Base-by-base conservation (phyloP, 2,888 invertebrate genomes). In the Ceriagrion tenellum region DNA sequence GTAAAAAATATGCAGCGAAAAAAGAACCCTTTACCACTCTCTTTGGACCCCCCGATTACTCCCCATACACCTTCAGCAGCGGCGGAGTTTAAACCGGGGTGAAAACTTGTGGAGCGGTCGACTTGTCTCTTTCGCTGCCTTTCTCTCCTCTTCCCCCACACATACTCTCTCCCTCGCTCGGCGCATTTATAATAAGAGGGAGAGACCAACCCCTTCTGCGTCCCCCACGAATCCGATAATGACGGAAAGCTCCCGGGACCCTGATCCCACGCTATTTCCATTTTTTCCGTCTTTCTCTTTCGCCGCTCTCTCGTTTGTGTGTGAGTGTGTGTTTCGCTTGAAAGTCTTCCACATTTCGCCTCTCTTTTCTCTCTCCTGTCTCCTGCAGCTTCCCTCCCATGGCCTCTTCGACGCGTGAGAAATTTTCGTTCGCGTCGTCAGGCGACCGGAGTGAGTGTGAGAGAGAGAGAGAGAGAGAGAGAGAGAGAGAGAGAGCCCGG, bases 181-280 rank as follows among this genome's bases (percentile, higher is more conserved):
- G 12, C 30, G 30, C 35, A 18, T 81, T 30, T 35, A 16, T 30
- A 69, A 69, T 69, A n/a, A 26, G 69, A 69, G 69, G 1, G 59
- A 59, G 59, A 20, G 2, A 59, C 59, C 20, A 20, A 0, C 59
- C 16, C 59, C 20, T 20, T 12, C n/a, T n/a, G 26, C 23, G 69
- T 13, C 69, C 81, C 74, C 35, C 74, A 30, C 35, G 30, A n/a
- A 69, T 26, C n/a, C 69, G 69, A 69, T 69, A 69, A 69, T 69
- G 69, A 69, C 69, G 69, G 69, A 69, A 69, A 69, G 69, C 69
- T 69, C 69, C 47, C 47, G 47, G 8, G 69, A n/a, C 1, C 3
- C 81, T 81, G 81, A 81, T 81, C 81, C 81, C 81, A 81, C 81
- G 81, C 81, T 81, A 35, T 81, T 81, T 35, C 81, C 81, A 16